A percentile compares a stretch with the other conserved stretches of the same genome.
These are phyloP conservation scores for Coryphaenoides rupestris DNA, from an alignment of 2,113 vertebrate species.

Conservation along the genomic window DNA sequence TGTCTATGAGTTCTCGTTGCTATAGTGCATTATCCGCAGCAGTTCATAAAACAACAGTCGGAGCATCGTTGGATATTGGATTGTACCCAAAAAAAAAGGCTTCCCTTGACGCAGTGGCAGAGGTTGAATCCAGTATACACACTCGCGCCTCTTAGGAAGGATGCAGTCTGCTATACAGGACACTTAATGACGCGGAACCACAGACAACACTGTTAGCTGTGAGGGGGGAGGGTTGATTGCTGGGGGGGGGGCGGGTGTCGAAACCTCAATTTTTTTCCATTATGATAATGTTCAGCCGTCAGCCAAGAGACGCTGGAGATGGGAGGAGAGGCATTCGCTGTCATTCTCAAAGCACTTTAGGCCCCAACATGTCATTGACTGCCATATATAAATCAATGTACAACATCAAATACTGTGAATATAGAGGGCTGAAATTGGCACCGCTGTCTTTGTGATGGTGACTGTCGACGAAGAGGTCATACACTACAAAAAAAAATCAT, in stretches of 20 bases:
- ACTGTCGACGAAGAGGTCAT: not conserved
- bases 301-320: not conserved
- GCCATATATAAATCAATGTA: slow-evolving; percentile 16
- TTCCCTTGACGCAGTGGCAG: not conserved
- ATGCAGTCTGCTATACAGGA: not conserved
- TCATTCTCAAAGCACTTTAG: slow-evolving; percentile 16
- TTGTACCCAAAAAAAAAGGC: not conserved
- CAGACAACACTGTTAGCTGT: not conserved
- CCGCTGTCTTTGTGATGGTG: not conserved
- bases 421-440: not conserved
- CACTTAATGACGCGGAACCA: not conserved
- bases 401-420: not conserved
- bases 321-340: not conserved
- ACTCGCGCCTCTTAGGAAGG: not conserved
- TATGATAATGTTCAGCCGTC: slow-evolving; percentile 4
- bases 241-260: too few relatives aligned
- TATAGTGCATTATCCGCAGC: too few relatives aligned
- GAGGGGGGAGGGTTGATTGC: not conserved
- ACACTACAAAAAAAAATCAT: not conserved
- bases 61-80: not conserved
- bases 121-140: not conserved
- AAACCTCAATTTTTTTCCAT: slow-evolving; percentile 12
- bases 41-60: not conserved
- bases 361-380: slow-evolving; percentile 5
- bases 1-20: too few relatives aligned